phyloP scores from a whole-genome alignment of 2,113 vertebrate genomes.

The Ceratotherium simum region DNA sequence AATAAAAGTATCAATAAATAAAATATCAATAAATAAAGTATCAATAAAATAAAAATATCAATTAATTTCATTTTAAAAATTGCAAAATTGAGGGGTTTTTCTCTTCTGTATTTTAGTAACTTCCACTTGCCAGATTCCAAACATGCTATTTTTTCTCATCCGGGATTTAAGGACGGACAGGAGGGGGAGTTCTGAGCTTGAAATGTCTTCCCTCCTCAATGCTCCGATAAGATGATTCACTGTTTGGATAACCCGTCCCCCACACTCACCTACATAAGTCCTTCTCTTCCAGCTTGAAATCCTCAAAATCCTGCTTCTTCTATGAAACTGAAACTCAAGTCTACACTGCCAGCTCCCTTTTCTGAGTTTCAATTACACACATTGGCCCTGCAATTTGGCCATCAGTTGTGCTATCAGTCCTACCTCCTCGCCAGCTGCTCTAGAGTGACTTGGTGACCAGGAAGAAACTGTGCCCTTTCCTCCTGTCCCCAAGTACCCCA shows the following conservation, averaged over 20 bases:
- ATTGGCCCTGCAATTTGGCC: rapidly evolving
- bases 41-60: too few species aligned
- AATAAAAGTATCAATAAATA: neutral
- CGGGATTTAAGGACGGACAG: neutral
- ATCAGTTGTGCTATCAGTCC: neutral
- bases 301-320: neutral
- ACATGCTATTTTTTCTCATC: neutral
- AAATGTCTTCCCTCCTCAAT: rapidly evolving
- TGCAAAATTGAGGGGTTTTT: neutral
- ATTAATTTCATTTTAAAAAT: neutral
- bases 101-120: neutral
- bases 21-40: too few species aligned
- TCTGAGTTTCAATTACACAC: too few species aligned
- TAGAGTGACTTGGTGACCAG: neutral
- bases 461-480: neutral
- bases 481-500: neutral
- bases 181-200: neutral
- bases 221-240: rapidly evolving
- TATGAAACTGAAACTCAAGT: too few species aligned
- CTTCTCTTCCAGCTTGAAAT: too few species aligned
- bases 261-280: rapidly evolving
- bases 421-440: rapidly evolving
- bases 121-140: neutral
- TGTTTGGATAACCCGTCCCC: neutral
- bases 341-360: too few species aligned